A percentile compares a stretch with the other conserved stretches of the same genome.
phyloP scores from a whole-genome alignment of 1,140 invertebrate species.

The Nasonia giraulti region DNA sequence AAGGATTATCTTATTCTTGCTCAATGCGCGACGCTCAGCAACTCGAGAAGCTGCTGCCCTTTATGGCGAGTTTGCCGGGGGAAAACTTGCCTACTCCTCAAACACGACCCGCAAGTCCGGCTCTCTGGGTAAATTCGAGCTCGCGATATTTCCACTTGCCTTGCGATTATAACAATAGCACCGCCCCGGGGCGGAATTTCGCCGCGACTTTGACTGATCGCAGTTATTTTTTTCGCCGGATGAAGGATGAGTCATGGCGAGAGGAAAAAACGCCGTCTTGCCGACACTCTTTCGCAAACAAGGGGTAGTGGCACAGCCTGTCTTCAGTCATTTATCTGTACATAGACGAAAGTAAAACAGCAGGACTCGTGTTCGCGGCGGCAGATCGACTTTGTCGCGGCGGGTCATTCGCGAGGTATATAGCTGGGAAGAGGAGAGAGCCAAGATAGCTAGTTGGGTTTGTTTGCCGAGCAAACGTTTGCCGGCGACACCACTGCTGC shows the following conservation, averaged over 20 bases:
- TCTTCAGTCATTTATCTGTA: background rate
- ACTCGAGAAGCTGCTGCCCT: slow-evolving; percentile 48
- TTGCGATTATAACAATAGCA: background rate
- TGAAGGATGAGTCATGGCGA: background rate
- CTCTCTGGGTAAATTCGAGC: slow-evolving; percentile 43
- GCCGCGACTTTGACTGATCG: background rate
- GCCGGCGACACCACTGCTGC: slow-evolving; percentile 74
- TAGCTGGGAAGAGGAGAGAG: slow-evolving; percentile 24
- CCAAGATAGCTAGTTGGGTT: slow-evolving; percentile 67
- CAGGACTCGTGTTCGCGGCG: background rate
- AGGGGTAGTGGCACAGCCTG: background rate
- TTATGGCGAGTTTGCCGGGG: slow-evolving; percentile 3
- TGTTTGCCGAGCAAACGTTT: slow-evolving; percentile 75
- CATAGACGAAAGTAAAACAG: slow-evolving; percentile 27
- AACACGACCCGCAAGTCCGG: slow-evolving; percentile 25
- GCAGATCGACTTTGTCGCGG: slow-evolving; percentile 30
- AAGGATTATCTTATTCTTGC: slow-evolving; percentile 73
- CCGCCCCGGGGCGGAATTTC: background rate
- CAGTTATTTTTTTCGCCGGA: background rate
- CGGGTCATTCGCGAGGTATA: slow-evolving; percentile 37
- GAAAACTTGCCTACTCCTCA: slow-evolving; percentile 41
- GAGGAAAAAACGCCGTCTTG: background rate
- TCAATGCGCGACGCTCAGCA: slow-evolving; percentile 60
- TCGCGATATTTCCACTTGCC: slow-evolving; percentile 27
- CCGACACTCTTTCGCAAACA: background rate